A percentile compares a stretch with the other conserved stretches of the same genome.
These are phyloP conservation scores for Diabrotica balteata DNA, from an alignment of 2,888 invertebrate genomes.

Conservation along the genomic window DNA sequence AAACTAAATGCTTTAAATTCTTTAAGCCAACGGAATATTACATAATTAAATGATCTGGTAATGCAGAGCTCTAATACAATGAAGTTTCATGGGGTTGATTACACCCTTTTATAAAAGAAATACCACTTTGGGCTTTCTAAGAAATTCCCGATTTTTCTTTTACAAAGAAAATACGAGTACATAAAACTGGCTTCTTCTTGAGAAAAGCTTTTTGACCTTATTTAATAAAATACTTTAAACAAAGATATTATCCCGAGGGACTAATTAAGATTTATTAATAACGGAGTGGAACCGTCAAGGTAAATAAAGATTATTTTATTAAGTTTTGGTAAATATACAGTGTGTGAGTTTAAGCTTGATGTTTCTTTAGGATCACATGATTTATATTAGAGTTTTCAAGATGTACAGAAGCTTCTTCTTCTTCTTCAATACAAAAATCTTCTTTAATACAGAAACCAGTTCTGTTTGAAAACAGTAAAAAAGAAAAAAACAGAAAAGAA, in stretches of 20 bases:
- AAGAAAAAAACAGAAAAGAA: too few species aligned
- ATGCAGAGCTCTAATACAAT: slow-evolving; percentile 11
- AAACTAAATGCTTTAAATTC: slow-evolving; percentile 14
- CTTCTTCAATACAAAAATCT: too few species aligned
- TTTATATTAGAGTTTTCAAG: too few species aligned
- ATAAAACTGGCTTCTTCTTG: neutral
- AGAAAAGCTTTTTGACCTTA: slow-evolving; percentile 5
- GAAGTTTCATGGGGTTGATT: slow-evolving; percentile 15
- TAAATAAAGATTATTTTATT: neutral
- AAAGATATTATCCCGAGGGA: slow-evolving; percentile 5
- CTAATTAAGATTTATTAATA: slow-evolving; percentile 4
- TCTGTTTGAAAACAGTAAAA: too few species aligned
- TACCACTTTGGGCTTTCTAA: slow-evolving; percentile 11
- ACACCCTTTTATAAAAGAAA: slow-evolving; percentile 13
- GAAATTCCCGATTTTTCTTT: slow-evolving; percentile 23
- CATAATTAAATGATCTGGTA: slow-evolving; percentile 22
- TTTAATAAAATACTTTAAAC: slow-evolving; percentile 7
- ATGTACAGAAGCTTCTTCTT: too few species aligned
- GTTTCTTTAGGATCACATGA: too few species aligned
- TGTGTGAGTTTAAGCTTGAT: too few species aligned
- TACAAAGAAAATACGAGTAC: slow-evolving; percentile 5
- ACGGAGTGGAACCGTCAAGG: neutral
- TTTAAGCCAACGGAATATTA: slow-evolving; percentile 16
- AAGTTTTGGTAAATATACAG: too few species aligned
- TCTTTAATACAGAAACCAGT: too few species aligned